A percentile compares a stretch with the other conserved stretches of the same genome.
These are phyloP conservation scores for Elephantulus edwardii DNA, from an alignment of 2,113 vertebrate species.

Conservation along the genomic window DNA sequence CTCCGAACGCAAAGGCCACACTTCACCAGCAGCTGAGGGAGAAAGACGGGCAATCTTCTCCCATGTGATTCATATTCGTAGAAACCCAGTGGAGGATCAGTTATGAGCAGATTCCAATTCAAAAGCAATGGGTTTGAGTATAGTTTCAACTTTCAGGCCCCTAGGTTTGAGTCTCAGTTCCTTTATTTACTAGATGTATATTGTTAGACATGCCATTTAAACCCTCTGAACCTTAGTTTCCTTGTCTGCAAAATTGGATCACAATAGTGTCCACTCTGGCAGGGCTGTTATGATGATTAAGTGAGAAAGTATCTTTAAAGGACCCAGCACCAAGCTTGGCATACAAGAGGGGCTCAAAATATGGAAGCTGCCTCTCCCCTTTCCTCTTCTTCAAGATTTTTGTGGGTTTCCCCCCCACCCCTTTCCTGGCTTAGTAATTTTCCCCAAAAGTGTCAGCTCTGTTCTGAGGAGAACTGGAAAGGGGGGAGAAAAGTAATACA, in stretches of 20 bases:
- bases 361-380: neutral
- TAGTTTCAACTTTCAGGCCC: too few relatives aligned
- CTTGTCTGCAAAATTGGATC: neutral
- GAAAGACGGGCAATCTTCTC: too few relatives aligned
- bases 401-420: too few relatives aligned
- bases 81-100: too few relatives aligned
- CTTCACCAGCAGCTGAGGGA: too few relatives aligned
- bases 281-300: neutral
- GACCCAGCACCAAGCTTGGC: neutral
- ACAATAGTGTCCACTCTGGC: neutral
- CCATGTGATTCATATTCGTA: too few relatives aligned
- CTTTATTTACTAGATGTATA: neutral
- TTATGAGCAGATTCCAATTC: too few relatives aligned
- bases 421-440: neutral
- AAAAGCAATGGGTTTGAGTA: too few relatives aligned
- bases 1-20: too few relatives aligned
- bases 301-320: neutral
- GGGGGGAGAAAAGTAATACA: too few relatives aligned
- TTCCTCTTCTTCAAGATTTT: too few relatives aligned
- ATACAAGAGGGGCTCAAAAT: neutral
- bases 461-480: neutral
- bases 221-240: neutral
- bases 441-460: neutral
- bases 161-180: neutral
- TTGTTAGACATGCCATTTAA: too few relatives aligned